phyloP scores from a whole-genome alignment of 2,888 invertebrate genomes.

The Mesorhabditis spiculigera region DNA sequence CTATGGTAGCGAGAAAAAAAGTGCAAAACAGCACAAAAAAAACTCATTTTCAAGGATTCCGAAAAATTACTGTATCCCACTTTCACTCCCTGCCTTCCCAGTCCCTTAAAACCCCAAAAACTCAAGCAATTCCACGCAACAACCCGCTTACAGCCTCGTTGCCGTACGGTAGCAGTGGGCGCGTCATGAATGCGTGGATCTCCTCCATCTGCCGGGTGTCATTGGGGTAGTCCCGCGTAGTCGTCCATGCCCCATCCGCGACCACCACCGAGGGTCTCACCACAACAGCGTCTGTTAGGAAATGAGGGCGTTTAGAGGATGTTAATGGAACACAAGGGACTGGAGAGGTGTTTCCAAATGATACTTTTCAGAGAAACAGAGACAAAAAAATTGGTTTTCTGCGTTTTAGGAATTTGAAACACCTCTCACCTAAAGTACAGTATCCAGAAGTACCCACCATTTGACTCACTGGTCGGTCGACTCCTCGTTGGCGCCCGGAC shows the following conservation, averaged over 20 bases:
- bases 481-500: not conserved
- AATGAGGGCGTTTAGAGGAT: not conserved
- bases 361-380: not conserved
- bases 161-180: not conserved
- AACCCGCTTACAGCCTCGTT: not conserved
- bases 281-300: not conserved
- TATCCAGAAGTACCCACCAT: not conserved
- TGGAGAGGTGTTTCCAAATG: not conserved
- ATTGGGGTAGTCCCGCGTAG: not conserved
- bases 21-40: no score
- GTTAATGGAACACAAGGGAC: not conserved
- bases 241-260: slow-evolving; percentile 1
- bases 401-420: no score
- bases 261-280: slow-evolving; percentile 5
- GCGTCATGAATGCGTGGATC: not conserved
- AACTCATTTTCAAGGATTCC: no score
- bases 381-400: not conserved
- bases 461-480: slow-evolving; percentile 1
- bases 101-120: no score
- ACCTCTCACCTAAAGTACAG: no score
- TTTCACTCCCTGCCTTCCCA: no score
- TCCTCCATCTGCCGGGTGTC: not conserved
- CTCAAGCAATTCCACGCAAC: no score
- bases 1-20: no score
- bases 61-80: no score